Evolutionary conservation across 1,140 invertebrate genomes (phyloP).

Genomic region (Megathymus violae): DNA sequence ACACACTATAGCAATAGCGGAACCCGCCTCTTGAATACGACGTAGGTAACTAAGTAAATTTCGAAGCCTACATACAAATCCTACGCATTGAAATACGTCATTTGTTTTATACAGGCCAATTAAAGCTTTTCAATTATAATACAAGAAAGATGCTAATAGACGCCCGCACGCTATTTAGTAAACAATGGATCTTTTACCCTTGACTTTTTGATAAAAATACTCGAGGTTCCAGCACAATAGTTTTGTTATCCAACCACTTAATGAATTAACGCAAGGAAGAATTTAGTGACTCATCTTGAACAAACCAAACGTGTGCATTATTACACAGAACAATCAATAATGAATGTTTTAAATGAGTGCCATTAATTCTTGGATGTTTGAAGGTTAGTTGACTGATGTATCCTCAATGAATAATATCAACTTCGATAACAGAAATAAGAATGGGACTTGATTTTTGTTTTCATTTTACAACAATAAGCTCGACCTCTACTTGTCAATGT

Average conservation of each 20-base stretch:
- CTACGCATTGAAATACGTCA: conserved; percentile 37
- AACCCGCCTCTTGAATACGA: background rate
- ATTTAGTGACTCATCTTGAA: conserved; percentile 6
- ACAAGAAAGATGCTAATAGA: conserved; percentile 41
- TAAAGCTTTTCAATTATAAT: conserved; percentile 43
- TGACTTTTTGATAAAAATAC: conserved; percentile 60
- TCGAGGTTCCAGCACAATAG: conserved; percentile 48
- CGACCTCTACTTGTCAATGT: conserved; percentile 39
- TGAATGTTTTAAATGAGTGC: conserved; percentile 24
- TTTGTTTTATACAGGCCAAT: conserved; percentile 49
- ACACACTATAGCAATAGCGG: background rate
- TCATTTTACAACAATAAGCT: conserved; percentile 37
- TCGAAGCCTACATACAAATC: conserved; percentile 22
- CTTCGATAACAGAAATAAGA: conserved; percentile 53
- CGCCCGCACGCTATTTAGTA: conserved; percentile 51
- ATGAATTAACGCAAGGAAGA: conserved; percentile 14
- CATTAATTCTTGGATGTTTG: conserved; percentile 23
- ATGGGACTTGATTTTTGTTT: conserved; percentile 49
- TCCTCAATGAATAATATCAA: conserved; percentile 31
- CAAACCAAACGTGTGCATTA: background rate
- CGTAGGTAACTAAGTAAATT: background rate
- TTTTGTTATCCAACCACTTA: conserved; percentile 20
- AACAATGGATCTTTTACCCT: conserved; percentile 66
- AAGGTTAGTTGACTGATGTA: conserved; percentile 22
- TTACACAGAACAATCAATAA: conserved; percentile 32